Evolutionary conservation across 2,888 invertebrate genomes (phyloP).

Genomic region (Ditula angustiorana): DNA sequence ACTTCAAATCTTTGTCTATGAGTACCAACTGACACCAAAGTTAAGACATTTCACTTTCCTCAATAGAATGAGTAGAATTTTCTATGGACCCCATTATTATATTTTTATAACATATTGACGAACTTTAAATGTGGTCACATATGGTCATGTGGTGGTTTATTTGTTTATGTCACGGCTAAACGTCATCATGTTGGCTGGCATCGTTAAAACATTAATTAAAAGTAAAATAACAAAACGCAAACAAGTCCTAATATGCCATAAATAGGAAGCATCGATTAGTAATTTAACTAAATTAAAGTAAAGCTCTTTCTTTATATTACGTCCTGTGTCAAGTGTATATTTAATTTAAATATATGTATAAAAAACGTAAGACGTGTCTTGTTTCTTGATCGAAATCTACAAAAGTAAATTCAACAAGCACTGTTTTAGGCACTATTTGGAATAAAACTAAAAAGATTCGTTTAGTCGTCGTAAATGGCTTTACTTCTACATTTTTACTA

Average conservation of each 20-base stretch:
- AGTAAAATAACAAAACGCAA: not conserved
- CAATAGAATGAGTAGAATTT: too few relatives aligned
- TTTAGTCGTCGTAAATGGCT: too few relatives aligned
- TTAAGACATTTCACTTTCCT: too few relatives aligned
- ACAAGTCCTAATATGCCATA: conserved; percentile 1
- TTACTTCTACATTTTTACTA: too few relatives aligned
- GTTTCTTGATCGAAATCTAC: not conserved
- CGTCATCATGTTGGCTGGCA: not conserved
- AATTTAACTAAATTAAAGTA: conserved; percentile 19
- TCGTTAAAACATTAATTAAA: not conserved
- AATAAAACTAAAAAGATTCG: too few relatives aligned
- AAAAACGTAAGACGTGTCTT: not conserved
- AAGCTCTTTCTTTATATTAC: conserved; percentile 22
- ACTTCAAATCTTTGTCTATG: too few relatives aligned
- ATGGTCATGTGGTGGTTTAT: not conserved
- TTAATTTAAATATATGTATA: not conserved
- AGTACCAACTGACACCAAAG: too few relatives aligned
- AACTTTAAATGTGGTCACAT: too few relatives aligned
- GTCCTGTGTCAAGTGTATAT: not conserved
- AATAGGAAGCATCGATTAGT: conserved; percentile 24
- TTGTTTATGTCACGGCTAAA: not conserved
- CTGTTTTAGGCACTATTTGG: not conserved
- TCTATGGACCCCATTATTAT: too few relatives aligned
- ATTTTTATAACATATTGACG: too few relatives aligned
- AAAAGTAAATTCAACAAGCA: not conserved